These are phyloP conservation scores for Pampusana beccarii DNA, from an alignment of 2,113 vertebrate genomes.

Conservation along the genomic window DNA sequence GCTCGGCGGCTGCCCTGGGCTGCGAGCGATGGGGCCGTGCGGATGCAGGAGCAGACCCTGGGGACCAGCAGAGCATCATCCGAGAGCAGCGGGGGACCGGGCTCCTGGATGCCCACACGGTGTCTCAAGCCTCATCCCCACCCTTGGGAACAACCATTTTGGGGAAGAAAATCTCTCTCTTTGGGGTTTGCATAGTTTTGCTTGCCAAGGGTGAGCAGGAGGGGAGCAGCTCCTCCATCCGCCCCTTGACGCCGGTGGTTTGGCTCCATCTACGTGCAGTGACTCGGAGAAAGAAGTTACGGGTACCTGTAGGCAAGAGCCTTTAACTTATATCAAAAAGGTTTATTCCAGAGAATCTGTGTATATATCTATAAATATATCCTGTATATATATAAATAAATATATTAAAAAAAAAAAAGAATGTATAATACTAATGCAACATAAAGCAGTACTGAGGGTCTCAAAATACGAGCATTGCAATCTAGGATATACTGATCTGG, in stretches of 20 bases:
- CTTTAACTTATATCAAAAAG: constrained; percentile 81
- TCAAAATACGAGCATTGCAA: constrained; percentile 75
- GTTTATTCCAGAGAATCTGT: constrained; percentile 81
- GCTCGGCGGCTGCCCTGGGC: not conserved
- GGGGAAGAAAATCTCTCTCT: rapidly evolving
- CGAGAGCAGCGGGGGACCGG: not conserved
- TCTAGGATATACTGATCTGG: constrained; percentile 85
- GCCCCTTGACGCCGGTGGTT: not conserved
- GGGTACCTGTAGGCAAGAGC: constrained; percentile 77
- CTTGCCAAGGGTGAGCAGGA: not conserved
- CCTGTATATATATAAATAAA: constrained; percentile 66
- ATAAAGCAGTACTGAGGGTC: constrained; percentile 75
- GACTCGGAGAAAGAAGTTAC: constrained; percentile 74
- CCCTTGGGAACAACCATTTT: not conserved
- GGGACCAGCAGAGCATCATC: not conserved
- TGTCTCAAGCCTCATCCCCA: not conserved
- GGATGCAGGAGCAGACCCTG: not conserved
- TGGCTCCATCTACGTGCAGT: constrained; percentile 69
- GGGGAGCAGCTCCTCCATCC: not conserved
- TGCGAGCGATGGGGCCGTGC: not conserved
- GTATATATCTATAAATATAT: constrained; percentile 88
- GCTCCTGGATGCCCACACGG: not conserved
- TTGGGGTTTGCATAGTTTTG: not conserved
- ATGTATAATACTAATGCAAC: constrained; percentile 78
- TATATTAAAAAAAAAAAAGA: constrained; percentile 55